Evolutionary conservation across 2,888 invertebrate genomes (phyloP), one percentile per base, ranked within the genome.

Genomic region (Leptopilina drosophilae): DNA sequence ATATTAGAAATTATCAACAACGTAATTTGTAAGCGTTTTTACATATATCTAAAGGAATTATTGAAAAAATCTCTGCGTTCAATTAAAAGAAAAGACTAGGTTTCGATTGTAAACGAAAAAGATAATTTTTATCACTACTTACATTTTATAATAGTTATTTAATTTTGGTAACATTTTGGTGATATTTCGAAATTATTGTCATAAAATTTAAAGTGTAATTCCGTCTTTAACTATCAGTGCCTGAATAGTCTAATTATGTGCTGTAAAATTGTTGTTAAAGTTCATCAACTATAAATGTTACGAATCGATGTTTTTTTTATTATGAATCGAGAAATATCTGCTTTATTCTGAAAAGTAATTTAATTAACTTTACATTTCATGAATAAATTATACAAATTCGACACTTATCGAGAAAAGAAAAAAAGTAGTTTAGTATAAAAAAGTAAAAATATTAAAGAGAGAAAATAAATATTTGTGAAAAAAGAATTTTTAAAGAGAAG

Each of bases 181-280:
- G 20, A 20, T 20, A 20, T 20, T 1, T 20, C 20, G n/a, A 66
- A 42, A 64, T 76, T 14, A 40, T 49, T 59, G 15, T 14, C 62
- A 64, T 0, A 33, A n/a, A 40, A 1, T 73, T 53, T 73, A 14
- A 59, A 73, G 42, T 15, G 3, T 67, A 53, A 73, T 64, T 79
- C 64, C 64, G 59, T 77, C 56, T 53, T 7, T 73, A 12, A 49
- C 8, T n/a, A 69, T 53, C 82, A 86, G 87, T 85, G 87, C 85
- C 86, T 85, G 64, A 76, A 79, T 83, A 84, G 83, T 85, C 78
- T 83, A 82, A 84, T 82, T 84, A 83, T 81, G 77, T 84, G 84
- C 85, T 85, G 33, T 79, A 85, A 83, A 82, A 85, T 84, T 83
- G 69, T 86, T 82, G 79, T 83, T 83, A 83, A 82, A 83, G 80